Percentiles rank a stretch among this genome's conserved stretches.
Conservation (phyloP, 2,113 vertebrate genomes). For the Crotophaga sulcirostris region DNA sequence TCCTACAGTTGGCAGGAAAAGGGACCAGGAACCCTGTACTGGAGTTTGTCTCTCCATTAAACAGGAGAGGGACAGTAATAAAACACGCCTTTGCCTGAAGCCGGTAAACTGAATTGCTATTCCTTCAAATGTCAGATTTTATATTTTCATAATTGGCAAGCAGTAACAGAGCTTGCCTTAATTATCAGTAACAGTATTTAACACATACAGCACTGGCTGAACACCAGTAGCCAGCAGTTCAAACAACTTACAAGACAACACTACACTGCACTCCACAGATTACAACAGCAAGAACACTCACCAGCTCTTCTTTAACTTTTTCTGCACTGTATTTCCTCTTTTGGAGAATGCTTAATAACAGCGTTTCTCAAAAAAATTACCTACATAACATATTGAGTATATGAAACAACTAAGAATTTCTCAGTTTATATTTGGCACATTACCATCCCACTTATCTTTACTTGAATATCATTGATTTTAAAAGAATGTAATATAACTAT, state of each 20-base stretch:
- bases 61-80: not conserved
- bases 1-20: not conserved
- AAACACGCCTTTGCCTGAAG: not conserved
- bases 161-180: not conserved
- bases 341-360: not conserved
- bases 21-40: not conserved
- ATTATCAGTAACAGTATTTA: not conserved
- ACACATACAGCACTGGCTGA: not conserved
- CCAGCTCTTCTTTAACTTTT: not conserved
- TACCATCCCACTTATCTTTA: not conserved
- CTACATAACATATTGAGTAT: not conserved
- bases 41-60: not conserved
- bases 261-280: not conserved
- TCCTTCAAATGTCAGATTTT: constrained; percentile 9
- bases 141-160: not conserved
- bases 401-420: not conserved
- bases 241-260: not conserved
- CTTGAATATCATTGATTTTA: not conserved
- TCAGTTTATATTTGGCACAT: not conserved
- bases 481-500: not conserved
- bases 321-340: not conserved
- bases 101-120: not conserved
- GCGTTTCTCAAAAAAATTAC: not conserved
- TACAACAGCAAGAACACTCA: not conserved
- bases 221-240: not conserved